Percentiles rank a stretch among this genome's conserved stretches.
Evolutionary conservation across 2,113 vertebrate genomes (phyloP).

Genomic region (Chaenogobius annularis): DNA sequence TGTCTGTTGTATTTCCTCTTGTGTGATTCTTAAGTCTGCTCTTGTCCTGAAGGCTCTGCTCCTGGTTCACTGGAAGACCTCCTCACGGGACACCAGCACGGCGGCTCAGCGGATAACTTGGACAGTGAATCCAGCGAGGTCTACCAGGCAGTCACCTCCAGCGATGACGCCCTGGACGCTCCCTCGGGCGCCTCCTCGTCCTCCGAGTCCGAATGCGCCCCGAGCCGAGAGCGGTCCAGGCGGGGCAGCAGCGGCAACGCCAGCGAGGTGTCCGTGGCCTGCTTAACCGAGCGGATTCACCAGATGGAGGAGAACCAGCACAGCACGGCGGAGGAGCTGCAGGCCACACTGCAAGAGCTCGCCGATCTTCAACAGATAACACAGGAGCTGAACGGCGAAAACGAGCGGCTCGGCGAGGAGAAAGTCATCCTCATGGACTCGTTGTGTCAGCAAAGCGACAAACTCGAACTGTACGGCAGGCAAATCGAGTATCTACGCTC

Average conservation of each 20-base stretch:
- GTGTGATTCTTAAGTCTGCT: not conserved
- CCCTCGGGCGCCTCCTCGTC: conserved; percentile 87
- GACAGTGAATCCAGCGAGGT: conserved; percentile 95
- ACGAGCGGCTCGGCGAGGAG: conserved; percentile 92
- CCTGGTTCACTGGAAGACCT: conserved; percentile 93
- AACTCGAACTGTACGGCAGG: conserved; percentile 87
- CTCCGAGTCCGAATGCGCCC: conserved; percentile 86
- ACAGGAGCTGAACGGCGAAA: conserved; percentile 92
- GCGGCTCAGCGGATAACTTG: conserved; percentile 90
- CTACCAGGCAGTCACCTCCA: conserved; percentile 92
- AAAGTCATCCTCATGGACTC: conserved; percentile 95
- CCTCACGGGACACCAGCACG: conserved; percentile 86
- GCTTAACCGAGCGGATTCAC: conserved; percentile 92
- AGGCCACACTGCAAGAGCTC: conserved; percentile 92
- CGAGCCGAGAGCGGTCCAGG: conserved; percentile 85
- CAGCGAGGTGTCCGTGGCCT: conserved; percentile 90
- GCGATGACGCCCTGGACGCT: conserved; percentile 91
- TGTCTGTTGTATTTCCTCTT: not conserved
- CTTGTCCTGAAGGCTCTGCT: conserved; percentile 84
- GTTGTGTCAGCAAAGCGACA: conserved; percentile 92
- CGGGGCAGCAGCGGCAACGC: conserved; percentile 87
- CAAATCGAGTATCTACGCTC: conserved; percentile 91
- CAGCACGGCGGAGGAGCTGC: conserved; percentile 92
- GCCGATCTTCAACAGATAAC: conserved; percentile 93
- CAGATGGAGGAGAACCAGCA: conserved; percentile 98